Evolutionary conservation across 2,888 invertebrate species (phyloP), one percentile per base, ranked within the genome.

Genomic region (Coelopa pilipes): DNA sequence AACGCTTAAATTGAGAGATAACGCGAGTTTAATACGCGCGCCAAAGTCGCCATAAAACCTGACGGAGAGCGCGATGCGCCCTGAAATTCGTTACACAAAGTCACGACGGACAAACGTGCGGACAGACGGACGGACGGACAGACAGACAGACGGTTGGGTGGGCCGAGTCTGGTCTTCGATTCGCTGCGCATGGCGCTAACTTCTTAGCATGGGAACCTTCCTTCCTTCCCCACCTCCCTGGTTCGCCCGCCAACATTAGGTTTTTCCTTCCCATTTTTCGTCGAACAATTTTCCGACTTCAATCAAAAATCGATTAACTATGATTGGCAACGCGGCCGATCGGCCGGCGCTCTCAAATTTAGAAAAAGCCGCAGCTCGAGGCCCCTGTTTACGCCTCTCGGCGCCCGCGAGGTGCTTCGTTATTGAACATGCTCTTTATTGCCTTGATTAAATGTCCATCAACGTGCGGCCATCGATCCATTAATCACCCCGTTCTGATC

Each of bases 1-100:
- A 85, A 85, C 84, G 85, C 84, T 85, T 85, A 84, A 84, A 81
- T 83, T 83, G 82, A 76, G 81, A 85, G 84, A 84, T 84, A 84
- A 84, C 84, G 84, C 80, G 81, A 82, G 80, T 84, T 84, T 84
- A 84, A 84, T 84, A 85, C 82, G 83, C 80, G 46, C 60, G 70
- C 49, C 47, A 66, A 66, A 50, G 53, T 60, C 17, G n/a, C 5
- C 60, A 49, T 47, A 59, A 70, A 70, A 21, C 47, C 24, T 70
- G 11, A 21, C 34, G 21, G 10, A 59, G 53, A 34, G 53, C 55
- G n/a, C 77, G 55, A 76, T 74, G 34, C 24, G 17, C n/a, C 13
- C 15, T 49, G 34, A 60, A 62, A 70, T 70, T 62, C 49, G 60
- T 60, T 60, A 62, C 19, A 62, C 34, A 57, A 21, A 46, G 46